Conservation (phyloP, 2,113 vertebrate species). For the Piaya cayana region DNA sequence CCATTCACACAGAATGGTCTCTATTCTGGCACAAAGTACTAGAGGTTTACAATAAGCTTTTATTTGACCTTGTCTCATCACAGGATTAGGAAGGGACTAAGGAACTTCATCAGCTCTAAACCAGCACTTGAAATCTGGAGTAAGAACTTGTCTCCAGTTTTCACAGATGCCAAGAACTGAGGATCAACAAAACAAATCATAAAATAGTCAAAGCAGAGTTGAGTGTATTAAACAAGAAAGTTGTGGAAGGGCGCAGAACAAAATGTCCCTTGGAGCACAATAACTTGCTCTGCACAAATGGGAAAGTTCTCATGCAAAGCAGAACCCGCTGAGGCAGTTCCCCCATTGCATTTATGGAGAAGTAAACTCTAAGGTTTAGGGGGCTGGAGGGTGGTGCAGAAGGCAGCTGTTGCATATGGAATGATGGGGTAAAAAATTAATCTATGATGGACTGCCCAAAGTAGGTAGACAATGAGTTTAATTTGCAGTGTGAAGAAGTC, state of each 20-base stretch:
- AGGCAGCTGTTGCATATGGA: neutral
- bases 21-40: neutral
- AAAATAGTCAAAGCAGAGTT: neutral
- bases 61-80: neutral
- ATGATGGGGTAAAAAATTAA: neutral
- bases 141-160: neutral
- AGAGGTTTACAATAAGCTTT: neutral
- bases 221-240: too few relatives aligned
- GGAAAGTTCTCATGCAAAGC: neutral
- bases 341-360: accelerated
- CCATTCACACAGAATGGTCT: too few relatives aligned
- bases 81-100: neutral
- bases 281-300: neutral
- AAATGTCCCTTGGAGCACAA: accelerated
- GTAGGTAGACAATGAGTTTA: neutral
- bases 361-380: neutral
- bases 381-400: neutral
- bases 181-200: neutral
- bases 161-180: neutral
- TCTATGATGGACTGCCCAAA: neutral
- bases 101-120: neutral
- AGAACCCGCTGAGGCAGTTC: neutral
- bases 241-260: neutral
- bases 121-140: neutral
- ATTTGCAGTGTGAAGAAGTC: neutral